Evolutionary conservation across 1,140 invertebrate genomes (phyloP).

Genomic region (Lycorma delicatula): DNA sequence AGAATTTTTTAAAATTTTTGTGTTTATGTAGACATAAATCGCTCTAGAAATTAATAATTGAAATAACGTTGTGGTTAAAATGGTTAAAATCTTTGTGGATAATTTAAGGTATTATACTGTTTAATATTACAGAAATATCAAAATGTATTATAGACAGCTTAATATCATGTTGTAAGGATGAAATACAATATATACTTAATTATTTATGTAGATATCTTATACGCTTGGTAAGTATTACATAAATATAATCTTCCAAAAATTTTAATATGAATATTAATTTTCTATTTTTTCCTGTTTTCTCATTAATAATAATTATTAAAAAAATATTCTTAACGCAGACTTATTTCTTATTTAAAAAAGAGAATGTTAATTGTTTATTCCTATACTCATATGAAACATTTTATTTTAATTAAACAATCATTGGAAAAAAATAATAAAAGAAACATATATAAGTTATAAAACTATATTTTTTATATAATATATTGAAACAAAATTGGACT

Average conservation of each 20-base stretch:
- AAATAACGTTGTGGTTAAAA: slow-evolving; percentile 1
- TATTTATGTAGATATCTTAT: background rate
- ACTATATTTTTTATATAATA: no score
- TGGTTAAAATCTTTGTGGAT: background rate
- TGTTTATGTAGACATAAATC: background rate
- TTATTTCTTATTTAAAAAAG: no score
- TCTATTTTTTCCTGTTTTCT: no score
- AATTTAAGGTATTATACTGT: no score
- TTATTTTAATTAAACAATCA: no score
- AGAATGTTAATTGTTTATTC: no score
- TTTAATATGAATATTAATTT: background rate
- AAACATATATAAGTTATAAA: no score
- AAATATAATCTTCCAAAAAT: background rate
- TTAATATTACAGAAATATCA: background rate
- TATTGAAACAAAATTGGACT: no score
- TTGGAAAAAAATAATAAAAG: no score
- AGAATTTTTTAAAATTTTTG: background rate
- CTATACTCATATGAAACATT: no score
- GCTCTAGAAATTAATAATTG: background rate
- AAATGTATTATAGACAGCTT: background rate
- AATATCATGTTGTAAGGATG: background rate
- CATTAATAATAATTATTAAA: no score
- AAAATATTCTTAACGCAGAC: no score
- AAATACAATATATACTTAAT: background rate
- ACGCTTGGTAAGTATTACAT: background rate